phyloP scores from a whole-genome alignment of 2,888 invertebrate genomes.

The Campoplex capitator region DNA sequence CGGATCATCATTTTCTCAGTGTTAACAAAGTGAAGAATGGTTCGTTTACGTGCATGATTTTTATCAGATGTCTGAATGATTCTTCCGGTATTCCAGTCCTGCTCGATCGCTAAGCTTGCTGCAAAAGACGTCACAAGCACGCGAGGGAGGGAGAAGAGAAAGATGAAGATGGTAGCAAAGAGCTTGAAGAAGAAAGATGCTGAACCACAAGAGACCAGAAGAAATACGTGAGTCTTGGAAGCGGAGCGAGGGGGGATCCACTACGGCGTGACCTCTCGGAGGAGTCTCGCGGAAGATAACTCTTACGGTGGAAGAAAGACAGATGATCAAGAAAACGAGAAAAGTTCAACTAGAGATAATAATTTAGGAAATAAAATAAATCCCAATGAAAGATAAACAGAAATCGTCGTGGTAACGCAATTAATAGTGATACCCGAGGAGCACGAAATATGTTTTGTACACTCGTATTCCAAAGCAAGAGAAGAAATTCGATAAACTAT shows the following conservation, averaged over 20 bases:
- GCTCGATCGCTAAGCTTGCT: constrained; percentile 30
- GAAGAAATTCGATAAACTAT: neutral
- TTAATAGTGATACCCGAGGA: neutral
- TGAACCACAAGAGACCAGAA: constrained; percentile 51
- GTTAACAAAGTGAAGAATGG: constrained; percentile 19
- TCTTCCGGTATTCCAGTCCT: constrained; percentile 47
- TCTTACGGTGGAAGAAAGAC: constrained; percentile 52
- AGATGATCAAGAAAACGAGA: constrained; percentile 51
- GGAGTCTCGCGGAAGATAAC: constrained; percentile 44
- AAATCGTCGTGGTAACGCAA: neutral
- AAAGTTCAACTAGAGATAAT: constrained; percentile 47
- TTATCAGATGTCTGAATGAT: constrained; percentile 41
- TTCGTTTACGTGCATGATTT: constrained; percentile 24
- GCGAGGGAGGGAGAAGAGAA: constrained; percentile 57
- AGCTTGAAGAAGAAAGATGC: constrained; percentile 42
- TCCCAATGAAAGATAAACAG: neutral
- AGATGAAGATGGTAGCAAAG: constrained; percentile 42
- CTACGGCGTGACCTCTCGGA: constrained; percentile 57
- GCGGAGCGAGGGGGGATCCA: constrained; percentile 54
- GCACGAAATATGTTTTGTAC: neutral
- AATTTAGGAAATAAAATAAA: constrained; percentile 14
- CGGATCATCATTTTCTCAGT: neutral
- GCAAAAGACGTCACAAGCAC: constrained; percentile 56
- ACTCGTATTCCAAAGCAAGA: neutral
- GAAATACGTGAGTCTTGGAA: constrained; percentile 38